Evolutionary conservation across 2,113 vertebrate genomes (phyloP).

Genomic region (Columba janthina): DNA sequence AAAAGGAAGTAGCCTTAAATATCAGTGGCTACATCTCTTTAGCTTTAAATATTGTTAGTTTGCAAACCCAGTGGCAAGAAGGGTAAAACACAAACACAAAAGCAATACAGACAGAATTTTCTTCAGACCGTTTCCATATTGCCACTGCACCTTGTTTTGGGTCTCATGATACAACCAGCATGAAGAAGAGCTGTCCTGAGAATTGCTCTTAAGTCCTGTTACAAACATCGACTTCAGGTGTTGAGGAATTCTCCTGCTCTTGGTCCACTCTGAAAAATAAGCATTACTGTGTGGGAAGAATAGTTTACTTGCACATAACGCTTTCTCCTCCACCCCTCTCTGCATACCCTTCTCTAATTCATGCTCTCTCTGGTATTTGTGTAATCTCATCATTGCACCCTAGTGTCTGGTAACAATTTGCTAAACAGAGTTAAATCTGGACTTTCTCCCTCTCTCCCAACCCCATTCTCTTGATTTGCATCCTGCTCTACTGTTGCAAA

Average conservation of each 20-base stretch:
- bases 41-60: neutral
- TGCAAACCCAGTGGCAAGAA: neutral
- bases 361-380: slow-evolving; percentile 6
- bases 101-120: slow-evolving; percentile 7
- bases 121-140: neutral
- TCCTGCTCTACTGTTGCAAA: slow-evolving; percentile 13
- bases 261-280: slow-evolving; percentile 1
- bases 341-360: slow-evolving; percentile 11
- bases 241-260: slow-evolving; percentile 15
- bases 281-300: neutral
- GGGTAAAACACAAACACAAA: neutral
- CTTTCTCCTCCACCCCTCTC: slow-evolving; percentile 6
- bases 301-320: slow-evolving; percentile 35
- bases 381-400: slow-evolving; percentile 46
- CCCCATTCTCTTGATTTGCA: neutral
- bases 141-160: neutral
- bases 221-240: neutral
- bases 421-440: slow-evolving; percentile 26
- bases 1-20: slow-evolving; percentile 29
- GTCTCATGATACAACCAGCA: neutral
- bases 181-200: slow-evolving; percentile 19
- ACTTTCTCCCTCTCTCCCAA: neutral
- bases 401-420: slow-evolving; percentile 39
- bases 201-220: neutral
- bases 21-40: neutral